Evolutionary conservation across 1,140 invertebrate species (phyloP).

Genomic region (Ceratina calcarata): DNA sequence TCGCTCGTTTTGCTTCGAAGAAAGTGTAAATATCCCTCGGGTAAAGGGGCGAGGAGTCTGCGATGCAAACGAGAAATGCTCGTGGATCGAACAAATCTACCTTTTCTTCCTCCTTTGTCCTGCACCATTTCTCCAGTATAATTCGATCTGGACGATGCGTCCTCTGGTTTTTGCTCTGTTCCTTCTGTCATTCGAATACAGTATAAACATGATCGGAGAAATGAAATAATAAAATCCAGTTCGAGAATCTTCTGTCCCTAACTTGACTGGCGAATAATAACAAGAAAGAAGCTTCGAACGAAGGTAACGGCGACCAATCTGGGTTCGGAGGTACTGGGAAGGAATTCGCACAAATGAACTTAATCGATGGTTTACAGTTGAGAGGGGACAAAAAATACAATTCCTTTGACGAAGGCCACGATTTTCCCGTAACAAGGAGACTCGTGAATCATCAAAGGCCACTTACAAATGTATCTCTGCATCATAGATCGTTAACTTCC

Average conservation of each 20-base stretch:
- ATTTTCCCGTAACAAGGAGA: not conserved
- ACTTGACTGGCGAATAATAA: no score
- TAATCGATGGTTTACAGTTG: not conserved
- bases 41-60: not conserved
- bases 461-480: not conserved
- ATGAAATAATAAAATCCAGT: no score
- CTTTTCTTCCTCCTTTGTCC: not conserved
- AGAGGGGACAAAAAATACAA: not conserved
- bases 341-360: no score
- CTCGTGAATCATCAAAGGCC: not conserved
- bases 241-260: no score
- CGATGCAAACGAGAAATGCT: constrained; percentile 2
- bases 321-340: no score
- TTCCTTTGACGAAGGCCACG: not conserved
- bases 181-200: no score
- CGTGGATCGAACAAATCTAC: not conserved
- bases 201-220: no score
- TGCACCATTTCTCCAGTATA: not conserved
- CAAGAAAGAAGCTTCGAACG: no score
- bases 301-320: no score
- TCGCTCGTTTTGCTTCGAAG: not conserved
- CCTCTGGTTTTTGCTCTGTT: no score
- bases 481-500: not conserved
- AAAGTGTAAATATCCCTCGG: constrained; percentile 4
- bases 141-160: no score